These are phyloP conservation scores for Hemicordylus capensis DNA, from an alignment of 2,113 vertebrate genomes.

Conservation along the genomic window DNA sequence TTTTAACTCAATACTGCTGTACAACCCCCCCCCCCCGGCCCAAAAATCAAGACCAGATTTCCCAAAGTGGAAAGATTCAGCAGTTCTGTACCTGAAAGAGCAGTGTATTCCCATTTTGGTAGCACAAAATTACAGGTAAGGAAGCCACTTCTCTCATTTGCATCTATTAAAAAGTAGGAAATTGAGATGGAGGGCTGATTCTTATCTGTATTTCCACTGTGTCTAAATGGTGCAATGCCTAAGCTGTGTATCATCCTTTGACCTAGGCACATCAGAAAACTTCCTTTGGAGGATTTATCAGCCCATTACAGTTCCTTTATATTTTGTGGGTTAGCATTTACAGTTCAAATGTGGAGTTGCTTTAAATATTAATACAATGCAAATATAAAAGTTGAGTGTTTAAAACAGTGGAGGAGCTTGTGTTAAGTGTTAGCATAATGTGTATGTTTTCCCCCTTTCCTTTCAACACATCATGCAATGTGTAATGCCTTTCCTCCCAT, in stretches of 20 bases:
- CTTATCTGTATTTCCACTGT: not conserved
- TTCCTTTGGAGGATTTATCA: slow-evolving; percentile 25
- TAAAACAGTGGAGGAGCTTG: slow-evolving; percentile 71
- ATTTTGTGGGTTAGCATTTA: slow-evolving; percentile 59
- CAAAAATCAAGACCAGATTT: not conserved
- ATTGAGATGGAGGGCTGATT: not conserved
- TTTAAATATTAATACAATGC: slow-evolving; percentile 79
- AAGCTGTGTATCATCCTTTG: not conserved
- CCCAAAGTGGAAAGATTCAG: not conserved
- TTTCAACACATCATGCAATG: slow-evolving; percentile 69
- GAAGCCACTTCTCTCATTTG: slow-evolving; percentile 1
- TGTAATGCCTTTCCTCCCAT: slow-evolving; percentile 77
- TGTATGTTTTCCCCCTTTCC: slow-evolving; percentile 42
- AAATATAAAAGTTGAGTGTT: slow-evolving; percentile 76
- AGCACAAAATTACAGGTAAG: slow-evolving; percentile 55
- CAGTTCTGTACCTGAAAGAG: slow-evolving; percentile 49
- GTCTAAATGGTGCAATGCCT: not conserved
- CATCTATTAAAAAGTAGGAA: not conserved
- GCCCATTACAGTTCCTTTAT: slow-evolving; percentile 30
- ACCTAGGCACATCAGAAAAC: not conserved
- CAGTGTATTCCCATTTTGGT: slow-evolving; percentile 57
- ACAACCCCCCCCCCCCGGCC: too few species aligned
- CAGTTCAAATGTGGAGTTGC: slow-evolving; percentile 65
- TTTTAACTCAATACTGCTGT: not conserved
- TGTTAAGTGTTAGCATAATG: slow-evolving; percentile 71